These are phyloP conservation scores for Ganaspis brasiliensis DNA, from an alignment of 2,888 invertebrate genomes.

Conservation along the genomic window DNA sequence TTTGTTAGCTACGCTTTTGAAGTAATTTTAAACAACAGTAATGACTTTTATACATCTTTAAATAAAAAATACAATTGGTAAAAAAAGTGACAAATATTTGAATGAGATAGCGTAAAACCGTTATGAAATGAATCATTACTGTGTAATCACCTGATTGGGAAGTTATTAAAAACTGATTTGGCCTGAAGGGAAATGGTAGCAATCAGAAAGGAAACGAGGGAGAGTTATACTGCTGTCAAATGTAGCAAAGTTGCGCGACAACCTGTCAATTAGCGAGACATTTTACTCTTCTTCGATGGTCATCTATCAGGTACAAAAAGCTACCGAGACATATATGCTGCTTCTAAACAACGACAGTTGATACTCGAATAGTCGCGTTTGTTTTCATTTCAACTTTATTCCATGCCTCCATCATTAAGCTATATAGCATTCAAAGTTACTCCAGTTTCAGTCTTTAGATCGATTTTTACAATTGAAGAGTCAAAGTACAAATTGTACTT, in stretches of 20 bases:
- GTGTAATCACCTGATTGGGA: not conserved
- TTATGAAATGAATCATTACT: no score
- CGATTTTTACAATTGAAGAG: not conserved
- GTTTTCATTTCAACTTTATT: constrained; percentile 30
- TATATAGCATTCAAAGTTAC: not conserved
- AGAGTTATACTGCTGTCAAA: constrained; percentile 38
- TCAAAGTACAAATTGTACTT: constrained; percentile 3
- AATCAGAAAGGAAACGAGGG: not conserved
- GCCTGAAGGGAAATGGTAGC: not conserved
- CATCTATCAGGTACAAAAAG: constrained; percentile 52
- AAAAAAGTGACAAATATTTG: not conserved
- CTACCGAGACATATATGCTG: not conserved
- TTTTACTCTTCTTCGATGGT: constrained; percentile 52
- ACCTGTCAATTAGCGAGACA: constrained; percentile 57
- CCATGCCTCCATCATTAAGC: constrained; percentile 1
- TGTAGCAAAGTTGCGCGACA: constrained; percentile 47
- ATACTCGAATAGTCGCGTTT: constrained; percentile 8
- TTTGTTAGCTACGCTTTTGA: no score
- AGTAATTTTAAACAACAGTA: no score
- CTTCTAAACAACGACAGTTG: constrained; percentile 5
- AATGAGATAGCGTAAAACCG: not conserved
- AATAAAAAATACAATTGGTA: no score
- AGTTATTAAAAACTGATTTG: not conserved
- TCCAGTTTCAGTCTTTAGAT: constrained; percentile 8
- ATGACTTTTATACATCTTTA: no score